Evolutionary conservation across 2,888 invertebrate genomes (phyloP), one percentile per base, ranked within the genome.

Genomic region (Ctenicera cuprea): DNA sequence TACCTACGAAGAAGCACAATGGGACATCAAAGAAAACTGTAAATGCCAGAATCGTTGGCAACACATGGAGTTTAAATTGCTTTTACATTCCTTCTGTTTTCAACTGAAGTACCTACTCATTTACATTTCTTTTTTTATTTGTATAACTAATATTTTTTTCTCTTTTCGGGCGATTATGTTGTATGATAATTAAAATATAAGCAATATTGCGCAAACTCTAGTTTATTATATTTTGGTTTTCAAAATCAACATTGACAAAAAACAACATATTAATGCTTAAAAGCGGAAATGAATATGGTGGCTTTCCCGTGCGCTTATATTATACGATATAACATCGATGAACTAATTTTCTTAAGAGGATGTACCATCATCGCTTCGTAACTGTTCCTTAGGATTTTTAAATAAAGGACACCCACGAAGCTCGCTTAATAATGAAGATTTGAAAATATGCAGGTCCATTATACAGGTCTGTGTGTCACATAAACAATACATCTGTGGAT

Each of bases 401-500:
- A 61, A 69, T 63, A 69, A 63, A 69, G 78, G 77, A 72, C 78
- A 78, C 77, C 78, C 78, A 77, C 76, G 52, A 76, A 37, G 75
- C 22, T 54, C 22, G 63, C 50, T 64, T 67, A 54, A 79, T 80
- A 80, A 81, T 79, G 79, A 81, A 81, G 80, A 81, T 81, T 79
- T 78, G 77, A 62, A 61, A 69, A 62, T 81, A 82, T 81, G 82
- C 81, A 80, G 81, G 81, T 77, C 76, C 77, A 81, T 81, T 82
- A 80, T 82, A 77, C 77, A 78, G 78, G 76, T 74, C 74, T 73
- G 73, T 73, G 76, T 76, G 79, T 79, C 80, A 75, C 78, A 79
- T 78, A 79, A 80, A 79, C 70, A 78, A 79, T 76, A 76, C 38
- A 20, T 43, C 54, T 61, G 22, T 5, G 43, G 20, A 41, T 43